Evolutionary conservation across 2,113 vertebrate genomes (phyloP).

Genomic region (Gnathonemus longibarbis): DNA sequence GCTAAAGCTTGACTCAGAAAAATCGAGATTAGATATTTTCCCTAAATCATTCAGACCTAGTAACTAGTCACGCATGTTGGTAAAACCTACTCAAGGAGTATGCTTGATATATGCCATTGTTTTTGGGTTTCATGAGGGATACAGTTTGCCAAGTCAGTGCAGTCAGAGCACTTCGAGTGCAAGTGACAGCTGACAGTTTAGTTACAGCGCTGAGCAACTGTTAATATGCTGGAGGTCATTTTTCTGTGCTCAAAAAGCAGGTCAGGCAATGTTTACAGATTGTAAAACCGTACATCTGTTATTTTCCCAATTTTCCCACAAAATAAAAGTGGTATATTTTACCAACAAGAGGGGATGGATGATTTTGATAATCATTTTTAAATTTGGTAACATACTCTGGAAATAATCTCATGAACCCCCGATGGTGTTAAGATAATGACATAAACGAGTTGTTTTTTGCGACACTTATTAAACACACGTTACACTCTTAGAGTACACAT

Average conservation of each 20-base stretch:
- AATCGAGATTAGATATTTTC: too few relatives aligned
- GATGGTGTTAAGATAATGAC: background rate
- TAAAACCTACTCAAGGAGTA: background rate
- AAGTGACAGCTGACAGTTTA: background rate
- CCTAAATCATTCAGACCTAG: too few relatives aligned
- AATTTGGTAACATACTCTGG: background rate
- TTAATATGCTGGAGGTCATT: background rate
- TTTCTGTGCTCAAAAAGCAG: background rate
- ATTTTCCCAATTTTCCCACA: background rate
- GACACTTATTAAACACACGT: background rate
- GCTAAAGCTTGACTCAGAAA: too few relatives aligned
- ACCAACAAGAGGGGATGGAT: background rate
- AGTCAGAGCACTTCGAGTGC: background rate
- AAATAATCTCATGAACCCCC: background rate
- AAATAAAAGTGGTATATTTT: background rate
- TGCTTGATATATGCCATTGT: background rate
- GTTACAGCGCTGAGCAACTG: background rate
- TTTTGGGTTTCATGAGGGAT: background rate
- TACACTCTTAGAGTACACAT: background rate
- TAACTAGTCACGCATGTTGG: background rate
- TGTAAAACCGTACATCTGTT: background rate
- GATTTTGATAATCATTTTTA: background rate
- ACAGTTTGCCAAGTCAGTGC: background rate
- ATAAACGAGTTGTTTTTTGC: background rate
- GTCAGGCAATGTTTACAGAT: background rate